Conservation (phyloP, 2,888 invertebrate species). For the Orthosia gracilis region DNA sequence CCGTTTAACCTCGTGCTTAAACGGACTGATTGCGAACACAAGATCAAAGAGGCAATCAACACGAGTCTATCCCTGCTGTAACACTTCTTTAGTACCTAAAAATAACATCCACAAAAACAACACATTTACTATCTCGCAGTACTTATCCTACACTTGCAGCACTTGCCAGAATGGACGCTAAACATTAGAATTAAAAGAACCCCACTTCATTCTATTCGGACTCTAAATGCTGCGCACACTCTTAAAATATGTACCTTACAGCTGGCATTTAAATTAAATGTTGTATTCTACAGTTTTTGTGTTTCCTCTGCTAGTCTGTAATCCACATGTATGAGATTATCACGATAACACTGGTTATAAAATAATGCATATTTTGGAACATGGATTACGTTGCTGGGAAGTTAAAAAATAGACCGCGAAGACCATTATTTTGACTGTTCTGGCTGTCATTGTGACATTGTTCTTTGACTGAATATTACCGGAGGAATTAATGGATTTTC, state of each 20-base stretch:
- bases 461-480: neutral
- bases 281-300: slow-evolving; percentile 33
- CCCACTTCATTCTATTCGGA: slow-evolving; percentile 56
- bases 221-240: slow-evolving; percentile 24
- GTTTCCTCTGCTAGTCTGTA: slow-evolving; percentile 22
- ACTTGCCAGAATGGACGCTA: slow-evolving; percentile 41
- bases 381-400: neutral
- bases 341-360: slow-evolving; percentile 17
- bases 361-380: neutral
- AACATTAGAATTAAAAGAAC: slow-evolving; percentile 58
- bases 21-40: too few relatives aligned
- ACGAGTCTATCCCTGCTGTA: too few relatives aligned
- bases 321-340: slow-evolving; percentile 30
- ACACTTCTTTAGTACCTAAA: neutral
- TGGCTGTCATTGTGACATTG: neutral
- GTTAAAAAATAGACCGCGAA: neutral
- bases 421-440: neutral
- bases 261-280: slow-evolving; percentile 54
- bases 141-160: slow-evolving; percentile 16
- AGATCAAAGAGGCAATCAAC: too few relatives aligned
- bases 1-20: too few relatives aligned
- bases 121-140: too few relatives aligned
- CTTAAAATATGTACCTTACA: slow-evolving; percentile 47
- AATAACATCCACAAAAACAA: neutral
- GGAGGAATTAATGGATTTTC: too few relatives aligned